These are phyloP conservation scores for Hemibagrus wyckioides DNA, from an alignment of 2,113 vertebrate species.

Conservation along the genomic window DNA sequence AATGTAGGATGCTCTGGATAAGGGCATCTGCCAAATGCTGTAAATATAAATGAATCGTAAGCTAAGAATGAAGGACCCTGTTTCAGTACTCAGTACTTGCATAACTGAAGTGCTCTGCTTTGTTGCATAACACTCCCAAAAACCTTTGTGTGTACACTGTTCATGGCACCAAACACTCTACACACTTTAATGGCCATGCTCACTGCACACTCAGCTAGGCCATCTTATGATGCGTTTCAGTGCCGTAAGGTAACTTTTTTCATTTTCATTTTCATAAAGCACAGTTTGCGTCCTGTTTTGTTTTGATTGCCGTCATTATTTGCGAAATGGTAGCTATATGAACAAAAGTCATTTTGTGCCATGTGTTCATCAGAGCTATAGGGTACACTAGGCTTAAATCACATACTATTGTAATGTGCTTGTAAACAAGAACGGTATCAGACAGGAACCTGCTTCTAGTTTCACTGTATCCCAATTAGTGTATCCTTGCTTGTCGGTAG, in stretches of 20 bases:
- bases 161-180: not conserved
- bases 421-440: not conserved
- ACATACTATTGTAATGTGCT: not conserved
- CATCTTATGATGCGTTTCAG: not conserved
- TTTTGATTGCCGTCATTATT: not conserved
- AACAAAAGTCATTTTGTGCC: too few relatives aligned
- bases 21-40: too few relatives aligned
- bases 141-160: not conserved
- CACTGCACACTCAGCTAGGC: not conserved
- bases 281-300: not conserved
- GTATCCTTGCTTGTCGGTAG: not conserved
- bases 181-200: not conserved
- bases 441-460: not conserved
- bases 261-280: not conserved
- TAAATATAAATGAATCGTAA: too few relatives aligned
- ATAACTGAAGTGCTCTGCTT: not conserved
- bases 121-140: not conserved
- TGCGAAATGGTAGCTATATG: not conserved
- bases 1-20: too few relatives aligned
- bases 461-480: not conserved
- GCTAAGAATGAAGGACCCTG: not conserved
- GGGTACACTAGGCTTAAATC: too few relatives aligned
- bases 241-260: not conserved
- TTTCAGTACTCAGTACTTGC: not conserved
- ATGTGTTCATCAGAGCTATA: not conserved